These are phyloP conservation scores for Astyanax mexicanus DNA, from an alignment of 2,797 vertebrate genomes.

Conservation along the genomic window DNA sequence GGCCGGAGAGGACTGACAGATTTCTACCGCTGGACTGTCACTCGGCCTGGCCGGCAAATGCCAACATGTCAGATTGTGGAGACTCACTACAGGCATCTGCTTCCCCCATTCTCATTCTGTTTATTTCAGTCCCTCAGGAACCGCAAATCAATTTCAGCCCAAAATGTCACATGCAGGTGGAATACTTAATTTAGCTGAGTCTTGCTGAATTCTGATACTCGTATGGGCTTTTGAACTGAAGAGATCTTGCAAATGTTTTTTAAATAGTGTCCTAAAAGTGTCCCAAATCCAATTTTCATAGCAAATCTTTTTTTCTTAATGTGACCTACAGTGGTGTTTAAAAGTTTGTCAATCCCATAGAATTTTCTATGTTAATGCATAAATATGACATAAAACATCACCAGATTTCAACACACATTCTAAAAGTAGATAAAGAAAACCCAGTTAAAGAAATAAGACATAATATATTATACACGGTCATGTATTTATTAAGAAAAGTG, in stretches of 20 bases:
- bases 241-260: background rate
- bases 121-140: constrained; percentile 55
- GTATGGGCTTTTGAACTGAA: background rate
- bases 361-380: no score
- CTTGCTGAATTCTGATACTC: constrained; percentile 25
- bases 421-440: no score
- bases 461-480: no score
- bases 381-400: no score
- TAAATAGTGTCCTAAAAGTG: background rate
- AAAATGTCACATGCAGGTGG: constrained; percentile 66
- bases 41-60: constrained; percentile 65
- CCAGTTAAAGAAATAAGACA: no score
- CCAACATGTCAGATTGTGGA: constrained; percentile 67
- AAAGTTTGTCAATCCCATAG: no score
- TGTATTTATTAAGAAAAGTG: no score
- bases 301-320: no score
- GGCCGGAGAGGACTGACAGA: constrained; percentile 55
- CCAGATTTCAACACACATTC: no score
- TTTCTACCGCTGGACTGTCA: constrained; percentile 57
- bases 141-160: constrained; percentile 64
- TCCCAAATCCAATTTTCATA: no score
- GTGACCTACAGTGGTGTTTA: no score
- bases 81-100: constrained; percentile 54
- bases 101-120: constrained; percentile 67
- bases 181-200: constrained; percentile 55